A percentile compares a stretch with the other conserved stretches of the same genome.
Evolutionary conservation across 2,113 vertebrate genomes (phyloP).

Genomic region (Pampusana beccarii): DNA sequence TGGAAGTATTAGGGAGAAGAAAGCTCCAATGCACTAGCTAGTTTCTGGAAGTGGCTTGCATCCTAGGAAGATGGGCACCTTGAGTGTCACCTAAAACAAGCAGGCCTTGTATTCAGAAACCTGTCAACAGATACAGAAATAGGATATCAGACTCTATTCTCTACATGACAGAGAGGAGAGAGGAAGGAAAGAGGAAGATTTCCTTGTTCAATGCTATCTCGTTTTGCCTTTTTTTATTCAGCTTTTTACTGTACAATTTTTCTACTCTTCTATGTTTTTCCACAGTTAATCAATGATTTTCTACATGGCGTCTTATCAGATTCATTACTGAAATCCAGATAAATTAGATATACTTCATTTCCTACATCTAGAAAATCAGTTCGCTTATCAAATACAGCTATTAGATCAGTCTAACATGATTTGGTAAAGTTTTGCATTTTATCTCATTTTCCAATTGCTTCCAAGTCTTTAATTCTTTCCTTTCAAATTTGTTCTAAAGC

Average conservation of each 20-base stretch:
- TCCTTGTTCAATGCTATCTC: not conserved
- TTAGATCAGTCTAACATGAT: not conserved
- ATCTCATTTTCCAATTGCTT: conserved; percentile 6
- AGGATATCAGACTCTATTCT: not conserved
- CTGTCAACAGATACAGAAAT: not conserved
- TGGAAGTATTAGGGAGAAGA: not conserved
- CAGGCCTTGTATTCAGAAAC: not conserved
- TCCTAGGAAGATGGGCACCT: not conserved
- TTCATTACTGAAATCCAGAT: not conserved
- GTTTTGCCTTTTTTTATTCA: not conserved
- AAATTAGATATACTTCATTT: conserved; percentile 14
- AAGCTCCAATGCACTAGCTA: not conserved
- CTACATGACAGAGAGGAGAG: not conserved
- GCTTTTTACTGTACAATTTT: not conserved
- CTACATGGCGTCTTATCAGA: not conserved
- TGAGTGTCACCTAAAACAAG: not conserved
- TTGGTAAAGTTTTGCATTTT: not conserved
- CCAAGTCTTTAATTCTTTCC: not conserved
- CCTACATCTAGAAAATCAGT: conserved; percentile 23
- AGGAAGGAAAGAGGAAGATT: not conserved
- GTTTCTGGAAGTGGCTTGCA: not conserved
- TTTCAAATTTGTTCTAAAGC: not conserved
- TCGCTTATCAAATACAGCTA: not conserved
- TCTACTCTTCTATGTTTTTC: not conserved
- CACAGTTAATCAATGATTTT: not conserved